phyloP scores from a whole-genome alignment of 2,797 vertebrate species.

The Erpetoichthys calabaricus region DNA sequence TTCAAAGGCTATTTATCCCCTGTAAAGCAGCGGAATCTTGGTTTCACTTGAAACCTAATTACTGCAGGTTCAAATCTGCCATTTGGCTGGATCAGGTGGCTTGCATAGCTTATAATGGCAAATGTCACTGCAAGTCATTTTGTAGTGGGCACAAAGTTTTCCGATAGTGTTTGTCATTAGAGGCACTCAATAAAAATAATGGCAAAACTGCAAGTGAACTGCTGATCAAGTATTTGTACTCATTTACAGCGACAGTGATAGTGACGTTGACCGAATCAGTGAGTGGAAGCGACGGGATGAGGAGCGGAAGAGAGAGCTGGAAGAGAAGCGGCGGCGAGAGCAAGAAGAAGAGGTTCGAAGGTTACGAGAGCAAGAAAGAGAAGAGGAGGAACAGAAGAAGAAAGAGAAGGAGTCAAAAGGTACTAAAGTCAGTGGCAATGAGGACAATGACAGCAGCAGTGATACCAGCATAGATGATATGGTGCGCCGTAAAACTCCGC shows the following conservation, averaged over 20 bases:
- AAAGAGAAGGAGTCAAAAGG: slow-evolving; percentile 56
- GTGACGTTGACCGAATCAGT: slow-evolving; percentile 79
- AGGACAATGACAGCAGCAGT: slow-evolving; percentile 39
- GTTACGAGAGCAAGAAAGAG: slow-evolving; percentile 76
- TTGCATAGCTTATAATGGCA: no score
- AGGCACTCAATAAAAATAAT: no score
- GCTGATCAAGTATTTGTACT: no score
- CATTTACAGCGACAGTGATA: slow-evolving; percentile 46
- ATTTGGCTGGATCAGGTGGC: no score
- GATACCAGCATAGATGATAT: slow-evolving; percentile 69
- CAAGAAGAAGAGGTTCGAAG: slow-evolving; percentile 83
- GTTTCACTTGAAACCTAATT: no score
- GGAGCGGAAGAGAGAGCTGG: slow-evolving; percentile 72
- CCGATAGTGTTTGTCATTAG: no score
- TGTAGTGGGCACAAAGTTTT: no score
- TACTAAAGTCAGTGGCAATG: slow-evolving; percentile 18
- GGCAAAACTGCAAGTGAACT: no score
- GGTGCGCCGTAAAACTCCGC: slow-evolving; percentile 54
- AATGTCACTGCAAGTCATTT: no score
- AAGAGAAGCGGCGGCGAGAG: slow-evolving; percentile 78
- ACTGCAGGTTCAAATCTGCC: no score
- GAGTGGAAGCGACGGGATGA: slow-evolving; percentile 91
- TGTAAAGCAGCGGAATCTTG: no score
- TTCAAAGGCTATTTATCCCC: no score
- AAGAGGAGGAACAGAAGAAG: slow-evolving; percentile 75